Percentiles rank a stretch among this genome's conserved stretches.
phyloP scores from a whole-genome alignment of 2,888 invertebrate genomes.

The Acleris holmiana region DNA sequence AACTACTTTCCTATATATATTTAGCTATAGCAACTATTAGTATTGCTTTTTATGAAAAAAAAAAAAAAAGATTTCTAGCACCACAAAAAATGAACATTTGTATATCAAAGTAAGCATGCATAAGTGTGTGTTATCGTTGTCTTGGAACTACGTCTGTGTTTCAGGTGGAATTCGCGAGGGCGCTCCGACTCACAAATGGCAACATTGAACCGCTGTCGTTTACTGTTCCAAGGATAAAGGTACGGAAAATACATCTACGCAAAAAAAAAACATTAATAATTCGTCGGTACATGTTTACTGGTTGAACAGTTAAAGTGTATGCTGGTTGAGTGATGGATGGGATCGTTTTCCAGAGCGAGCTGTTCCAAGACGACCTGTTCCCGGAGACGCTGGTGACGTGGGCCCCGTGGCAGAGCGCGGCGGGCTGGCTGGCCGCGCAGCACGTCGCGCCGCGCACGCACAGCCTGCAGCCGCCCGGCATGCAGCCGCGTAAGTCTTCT shows the following conservation, averaged over 20 bases:
- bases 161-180: slow-evolving; percentile 97
- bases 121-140: too few species aligned
- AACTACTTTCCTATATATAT: too few species aligned
- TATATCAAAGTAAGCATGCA: too few species aligned
- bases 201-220: slow-evolving; percentile 97
- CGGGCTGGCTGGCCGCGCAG: slow-evolving; percentile 91
- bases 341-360: slow-evolving; percentile 88
- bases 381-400: slow-evolving; percentile 96
- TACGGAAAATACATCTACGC: slow-evolving; percentile 53
- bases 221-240: slow-evolving; percentile 97
- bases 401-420: slow-evolving; percentile 89
- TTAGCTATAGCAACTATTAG: too few species aligned
- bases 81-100: too few species aligned
- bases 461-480: slow-evolving; percentile 93
- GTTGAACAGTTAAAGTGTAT: too few species aligned
- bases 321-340: too few species aligned
- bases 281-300: too few species aligned
- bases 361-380: slow-evolving; percentile 99
- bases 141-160: too few species aligned
- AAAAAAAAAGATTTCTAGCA: too few species aligned
- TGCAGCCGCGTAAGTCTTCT: slow-evolving; percentile 88
- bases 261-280: too few species aligned
- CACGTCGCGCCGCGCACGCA: slow-evolving; percentile 86
- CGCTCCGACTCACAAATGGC: slow-evolving; percentile 95
- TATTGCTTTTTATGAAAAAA: too few species aligned